Percentiles rank a stretch among this genome's conserved stretches.
phyloP scores from a whole-genome alignment of 2,888 invertebrate genomes.

The Drosophila nr. perissopoda region DNA sequence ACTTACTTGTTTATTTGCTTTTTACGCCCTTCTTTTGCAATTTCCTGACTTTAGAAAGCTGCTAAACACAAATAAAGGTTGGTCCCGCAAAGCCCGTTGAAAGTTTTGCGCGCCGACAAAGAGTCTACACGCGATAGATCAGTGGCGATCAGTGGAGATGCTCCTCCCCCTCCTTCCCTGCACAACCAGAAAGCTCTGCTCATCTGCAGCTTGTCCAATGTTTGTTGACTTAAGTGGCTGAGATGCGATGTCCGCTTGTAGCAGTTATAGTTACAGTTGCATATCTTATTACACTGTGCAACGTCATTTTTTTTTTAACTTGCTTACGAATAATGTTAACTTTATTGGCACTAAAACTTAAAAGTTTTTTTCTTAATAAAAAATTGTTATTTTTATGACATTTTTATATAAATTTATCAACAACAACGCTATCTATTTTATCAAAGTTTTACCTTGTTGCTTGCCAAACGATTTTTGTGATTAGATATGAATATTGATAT shows the following conservation, averaged over 20 bases:
- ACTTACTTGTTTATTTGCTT: slow-evolving; percentile 32
- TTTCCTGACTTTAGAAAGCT: slow-evolving; percentile 69
- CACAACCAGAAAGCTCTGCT: slow-evolving; percentile 4
- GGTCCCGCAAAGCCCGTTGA: slow-evolving; percentile 30
- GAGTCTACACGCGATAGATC: slow-evolving; percentile 33
- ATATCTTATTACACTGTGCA: slow-evolving; percentile 40
- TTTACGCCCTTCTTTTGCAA: slow-evolving; percentile 65
- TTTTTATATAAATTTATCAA: not conserved
- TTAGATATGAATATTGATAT: not conserved
- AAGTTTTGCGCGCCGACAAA: slow-evolving; percentile 43
- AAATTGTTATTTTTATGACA: not conserved
- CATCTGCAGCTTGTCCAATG: slow-evolving; percentile 2
- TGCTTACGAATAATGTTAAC: not conserved
- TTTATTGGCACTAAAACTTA: not conserved
- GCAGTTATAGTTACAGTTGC: slow-evolving; percentile 31
- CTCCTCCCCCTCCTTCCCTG: not conserved
- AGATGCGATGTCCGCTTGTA: slow-evolving; percentile 26
- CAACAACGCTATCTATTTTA: not conserved
- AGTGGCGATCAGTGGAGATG: slow-evolving; percentile 1
- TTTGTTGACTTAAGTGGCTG: slow-evolving; percentile 29
- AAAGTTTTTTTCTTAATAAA: not conserved
- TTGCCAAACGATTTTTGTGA: not conserved
- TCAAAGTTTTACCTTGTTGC: not conserved
- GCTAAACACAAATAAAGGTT: slow-evolving; percentile 76
- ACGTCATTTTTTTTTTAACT: not conserved